Conservation (phyloP, 2,888 invertebrate species). For the Monoplex corrugatus region DNA sequence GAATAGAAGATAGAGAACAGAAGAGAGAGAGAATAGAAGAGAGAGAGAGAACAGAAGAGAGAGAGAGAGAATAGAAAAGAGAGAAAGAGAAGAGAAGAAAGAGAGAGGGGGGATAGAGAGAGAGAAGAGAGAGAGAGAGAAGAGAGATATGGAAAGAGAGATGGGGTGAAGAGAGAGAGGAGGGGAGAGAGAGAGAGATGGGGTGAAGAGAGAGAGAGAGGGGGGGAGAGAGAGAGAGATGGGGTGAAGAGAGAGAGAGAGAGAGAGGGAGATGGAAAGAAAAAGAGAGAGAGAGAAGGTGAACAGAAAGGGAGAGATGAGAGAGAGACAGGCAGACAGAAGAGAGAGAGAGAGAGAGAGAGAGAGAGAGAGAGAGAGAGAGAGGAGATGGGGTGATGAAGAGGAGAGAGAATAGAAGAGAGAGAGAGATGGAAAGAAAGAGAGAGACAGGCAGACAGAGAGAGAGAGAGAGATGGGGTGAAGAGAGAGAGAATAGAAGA, state of each 20-base stretch:
- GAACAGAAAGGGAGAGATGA: not conserved
- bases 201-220: not conserved
- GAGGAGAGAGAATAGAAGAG: no score
- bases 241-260: constrained; percentile 4
- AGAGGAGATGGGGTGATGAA: no score
- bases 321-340: no score
- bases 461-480: not conserved
- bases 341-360: not conserved
- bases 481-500: not conserved
- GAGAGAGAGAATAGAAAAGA: constrained; percentile 14
- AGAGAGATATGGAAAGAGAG: not conserved
- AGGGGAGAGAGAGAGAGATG: no score
- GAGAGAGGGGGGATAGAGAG: not conserved
- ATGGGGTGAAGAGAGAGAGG: no score
- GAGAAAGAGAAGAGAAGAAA: constrained; percentile 18
- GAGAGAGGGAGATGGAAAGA: constrained; percentile 21
- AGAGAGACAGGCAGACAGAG: not conserved
- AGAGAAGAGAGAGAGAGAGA: not conserved
- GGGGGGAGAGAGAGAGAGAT: constrained; percentile 3
- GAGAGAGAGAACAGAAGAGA: not conserved
- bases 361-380: no score
- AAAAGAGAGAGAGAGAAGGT: constrained; percentile 2
- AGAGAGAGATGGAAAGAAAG: no score
- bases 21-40: not conserved
- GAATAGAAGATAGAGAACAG: not conserved